Conservation (phyloP, 2,113 vertebrate species). For the Rissa tridactyla region DNA sequence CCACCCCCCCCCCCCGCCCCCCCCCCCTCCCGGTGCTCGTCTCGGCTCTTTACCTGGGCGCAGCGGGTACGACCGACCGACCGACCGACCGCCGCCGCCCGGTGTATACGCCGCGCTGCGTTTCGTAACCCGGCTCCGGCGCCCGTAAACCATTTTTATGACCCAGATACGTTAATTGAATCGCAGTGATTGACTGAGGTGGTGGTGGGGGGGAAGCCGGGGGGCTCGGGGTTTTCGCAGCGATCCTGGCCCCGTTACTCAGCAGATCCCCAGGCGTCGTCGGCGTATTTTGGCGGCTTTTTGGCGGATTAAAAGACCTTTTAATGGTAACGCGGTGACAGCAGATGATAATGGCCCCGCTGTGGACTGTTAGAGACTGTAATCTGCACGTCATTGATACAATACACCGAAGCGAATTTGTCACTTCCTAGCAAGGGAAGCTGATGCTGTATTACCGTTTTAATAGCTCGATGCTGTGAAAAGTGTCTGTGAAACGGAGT, state of each 20-base stretch:
- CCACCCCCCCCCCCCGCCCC: background rate
- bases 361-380: background rate
- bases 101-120: background rate
- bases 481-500: background rate
- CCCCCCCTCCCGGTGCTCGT: background rate
- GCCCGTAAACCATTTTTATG: conserved; percentile 36
- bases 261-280: background rate
- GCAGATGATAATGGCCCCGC: background rate
- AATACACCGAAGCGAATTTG: background rate
- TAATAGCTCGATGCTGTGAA: background rate
- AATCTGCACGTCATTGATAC: background rate
- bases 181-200: background rate
- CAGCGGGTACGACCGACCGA: background rate
- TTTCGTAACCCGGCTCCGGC: conserved; percentile 46
- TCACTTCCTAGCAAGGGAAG: background rate
- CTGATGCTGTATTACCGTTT: background rate
- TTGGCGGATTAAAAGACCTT: background rate
- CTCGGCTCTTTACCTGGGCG: background rate
- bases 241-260: background rate
- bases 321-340: background rate
- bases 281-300: background rate
- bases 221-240: background rate
- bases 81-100: background rate
- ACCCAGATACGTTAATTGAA: conserved; percentile 66
- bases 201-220: background rate